Evolutionary conservation across 2,797 vertebrate species (phyloP).

Genomic region (Sebastes aleutianus): DNA sequence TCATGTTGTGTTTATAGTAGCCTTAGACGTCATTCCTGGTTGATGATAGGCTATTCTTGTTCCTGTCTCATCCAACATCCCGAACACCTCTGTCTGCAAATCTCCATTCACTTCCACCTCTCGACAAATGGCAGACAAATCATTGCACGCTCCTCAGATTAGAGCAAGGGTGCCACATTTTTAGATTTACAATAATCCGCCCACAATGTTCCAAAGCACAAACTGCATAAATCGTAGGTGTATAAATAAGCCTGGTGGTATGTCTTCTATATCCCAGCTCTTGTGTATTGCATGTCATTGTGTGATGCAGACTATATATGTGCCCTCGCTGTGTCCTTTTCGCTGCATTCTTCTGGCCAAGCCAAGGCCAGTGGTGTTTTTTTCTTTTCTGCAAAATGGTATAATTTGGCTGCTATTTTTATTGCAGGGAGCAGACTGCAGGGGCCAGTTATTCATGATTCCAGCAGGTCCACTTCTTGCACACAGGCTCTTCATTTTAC

Average conservation of each 20-base stretch:
- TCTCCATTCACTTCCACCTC: background rate
- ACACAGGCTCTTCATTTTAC: conserved; percentile 39
- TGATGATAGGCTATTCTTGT: conserved; percentile 41
- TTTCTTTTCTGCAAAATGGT: conserved; percentile 75
- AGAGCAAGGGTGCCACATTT: conserved; percentile 11
- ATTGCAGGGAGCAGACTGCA: conserved; percentile 68
- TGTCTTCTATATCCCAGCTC: conserved; percentile 21
- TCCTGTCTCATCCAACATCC: conserved; percentile 22
- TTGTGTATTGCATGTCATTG: conserved; percentile 57
- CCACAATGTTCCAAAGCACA: conserved; percentile 25
- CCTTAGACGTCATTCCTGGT: conserved; percentile 16
- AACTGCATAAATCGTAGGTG: conserved; percentile 42
- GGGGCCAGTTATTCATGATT: conserved; percentile 56
- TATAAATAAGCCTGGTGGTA: conserved; percentile 34
- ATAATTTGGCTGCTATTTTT: conserved; percentile 86
- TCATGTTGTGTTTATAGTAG: conserved; percentile 48
- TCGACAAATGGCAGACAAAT: conserved; percentile 6
- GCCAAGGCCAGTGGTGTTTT: conserved; percentile 67
- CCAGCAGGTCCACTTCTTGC: conserved; percentile 46
- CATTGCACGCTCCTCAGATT: background rate
- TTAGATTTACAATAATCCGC: conserved; percentile 29
- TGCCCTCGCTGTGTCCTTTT: conserved; percentile 54
- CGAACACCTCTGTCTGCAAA: conserved; percentile 13
- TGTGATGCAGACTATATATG: conserved; percentile 64
- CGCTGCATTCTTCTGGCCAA: conserved; percentile 75